Base-by-base conservation (phyloP, 2,888 invertebrate species). In the Calephelis perditalis region DNA sequence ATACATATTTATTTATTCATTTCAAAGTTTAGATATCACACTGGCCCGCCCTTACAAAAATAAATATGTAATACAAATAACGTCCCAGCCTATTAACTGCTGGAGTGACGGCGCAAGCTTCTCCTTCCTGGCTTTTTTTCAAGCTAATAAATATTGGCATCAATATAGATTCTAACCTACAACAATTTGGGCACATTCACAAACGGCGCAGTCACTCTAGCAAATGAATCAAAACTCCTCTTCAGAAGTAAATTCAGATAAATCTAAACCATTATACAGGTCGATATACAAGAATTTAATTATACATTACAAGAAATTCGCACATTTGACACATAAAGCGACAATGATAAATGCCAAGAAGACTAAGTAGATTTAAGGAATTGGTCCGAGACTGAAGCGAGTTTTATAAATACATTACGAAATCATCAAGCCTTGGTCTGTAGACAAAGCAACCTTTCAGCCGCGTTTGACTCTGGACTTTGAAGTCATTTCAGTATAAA, bases 31-130 rank as follows among this genome's bases (percentile, higher is more conserved):
- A 88, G 90, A 86, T 90, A 90, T 90, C 89, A 90, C 90, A 90
- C 90, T 90, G 89, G 90, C 90, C 90, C 90, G 89, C 89, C 89
- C 87, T 88, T 90, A 90, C 81, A 91, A 90, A 90, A 89, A 89
- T 89, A 90, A 89, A 84, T 88, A 86, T 87, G 88, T 86, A 87
- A 79, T 88, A 86, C 84, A 81, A 79, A 55, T 82, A 86, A 85
- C 82, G 86, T 87, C 82, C 86, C 86, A 86, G 84, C 77, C 75
- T 76, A 67, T 64, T 72, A 63, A 68, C 73, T 70, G 75, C 81
- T 79, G 86, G 79, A 72, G 82, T 78, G 83, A 81, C 77, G 68
- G 82, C 87, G 82, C 79, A 62, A 63, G 68, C 70, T 71, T 67
- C 66, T 63, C 68, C 66, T 66, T 8, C 40, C 62, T 64, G 66